A percentile compares a stretch with the other conserved stretches of the same genome.
These are phyloP conservation scores for Lytechinus pictus DNA, from an alignment of 35 echinoderm and acorn worm species.

Conservation along the genomic window DNA sequence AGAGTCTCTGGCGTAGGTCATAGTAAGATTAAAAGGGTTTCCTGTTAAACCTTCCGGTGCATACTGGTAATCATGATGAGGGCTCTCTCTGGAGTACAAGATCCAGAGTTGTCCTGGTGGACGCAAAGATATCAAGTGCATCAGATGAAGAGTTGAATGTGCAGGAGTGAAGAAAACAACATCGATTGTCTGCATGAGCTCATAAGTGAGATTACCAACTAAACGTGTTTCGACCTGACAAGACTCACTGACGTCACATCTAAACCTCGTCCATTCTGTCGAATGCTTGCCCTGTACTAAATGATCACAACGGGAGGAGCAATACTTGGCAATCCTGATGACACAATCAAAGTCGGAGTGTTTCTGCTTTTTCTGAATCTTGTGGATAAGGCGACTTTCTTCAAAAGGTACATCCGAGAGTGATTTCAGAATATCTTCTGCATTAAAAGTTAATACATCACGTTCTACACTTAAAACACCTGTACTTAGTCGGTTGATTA, in stretches of 20 bases:
- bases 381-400: not conserved
- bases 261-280: too few species aligned
- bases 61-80: not conserved
- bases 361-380: not conserved
- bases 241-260: too few species aligned
- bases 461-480: too few species aligned
- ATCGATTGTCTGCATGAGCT: too few species aligned
- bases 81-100: conserved; percentile 3
- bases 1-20: not conserved
- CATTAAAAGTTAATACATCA: too few species aligned
- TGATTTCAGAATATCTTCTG: not conserved
- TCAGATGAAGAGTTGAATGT: too few species aligned
- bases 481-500: too few species aligned
- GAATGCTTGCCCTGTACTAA: too few species aligned
- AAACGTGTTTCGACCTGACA: too few species aligned
- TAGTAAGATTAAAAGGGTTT: conserved; percentile 28
- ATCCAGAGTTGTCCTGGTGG: conserved; percentile 20
- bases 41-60: not conserved
- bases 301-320: not conserved
- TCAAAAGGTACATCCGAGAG: not conserved
- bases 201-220: too few species aligned
- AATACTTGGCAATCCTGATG: conserved; percentile 20
- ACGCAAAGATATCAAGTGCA: too few species aligned
- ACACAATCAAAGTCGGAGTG: not conserved
- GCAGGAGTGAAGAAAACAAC: too few species aligned